Evolutionary conservation across 2,888 invertebrate genomes (phyloP).

Genomic region (Argyra leucocephala): DNA sequence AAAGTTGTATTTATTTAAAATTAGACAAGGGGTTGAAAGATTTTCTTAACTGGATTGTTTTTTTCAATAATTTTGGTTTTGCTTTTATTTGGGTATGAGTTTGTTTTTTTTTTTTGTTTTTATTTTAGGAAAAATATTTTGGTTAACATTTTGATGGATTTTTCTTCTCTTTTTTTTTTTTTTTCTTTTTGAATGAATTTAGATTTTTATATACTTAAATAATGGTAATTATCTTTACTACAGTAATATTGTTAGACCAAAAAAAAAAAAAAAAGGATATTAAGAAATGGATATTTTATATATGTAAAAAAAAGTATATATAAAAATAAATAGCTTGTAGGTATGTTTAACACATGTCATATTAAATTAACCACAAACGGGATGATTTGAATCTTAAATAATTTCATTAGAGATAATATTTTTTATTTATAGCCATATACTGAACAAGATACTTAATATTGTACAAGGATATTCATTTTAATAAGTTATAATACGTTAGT

Average conservation of each 20-base stretch:
- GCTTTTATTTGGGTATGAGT: neutral
- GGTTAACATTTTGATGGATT: too few relatives aligned
- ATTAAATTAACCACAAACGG: slow-evolving; percentile 1
- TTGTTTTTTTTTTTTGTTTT: neutral
- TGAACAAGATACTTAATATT: neutral
- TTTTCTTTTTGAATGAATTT: too few relatives aligned
- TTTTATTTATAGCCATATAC: too few relatives aligned
- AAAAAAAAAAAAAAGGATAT: neutral
- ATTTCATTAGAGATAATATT: neutral
- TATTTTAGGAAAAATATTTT: neutral
- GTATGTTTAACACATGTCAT: neutral
- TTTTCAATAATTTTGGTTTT: neutral
- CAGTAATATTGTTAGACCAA: neutral
- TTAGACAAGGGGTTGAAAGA: slow-evolving; percentile 2
- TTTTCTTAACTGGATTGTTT: neutral
- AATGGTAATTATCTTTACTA: neutral
- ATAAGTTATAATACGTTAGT: neutral
- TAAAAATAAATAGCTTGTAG: neutral
- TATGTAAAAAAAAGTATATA: neutral
- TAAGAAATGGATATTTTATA: neutral
- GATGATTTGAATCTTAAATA: neutral
- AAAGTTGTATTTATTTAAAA: neutral
- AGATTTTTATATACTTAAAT: neutral
- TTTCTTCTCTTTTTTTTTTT: too few relatives aligned
- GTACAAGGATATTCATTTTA: neutral